Conservation (phyloP, 2,113 vertebrate genomes). For the Beaufortia kweichowensis region DNA sequence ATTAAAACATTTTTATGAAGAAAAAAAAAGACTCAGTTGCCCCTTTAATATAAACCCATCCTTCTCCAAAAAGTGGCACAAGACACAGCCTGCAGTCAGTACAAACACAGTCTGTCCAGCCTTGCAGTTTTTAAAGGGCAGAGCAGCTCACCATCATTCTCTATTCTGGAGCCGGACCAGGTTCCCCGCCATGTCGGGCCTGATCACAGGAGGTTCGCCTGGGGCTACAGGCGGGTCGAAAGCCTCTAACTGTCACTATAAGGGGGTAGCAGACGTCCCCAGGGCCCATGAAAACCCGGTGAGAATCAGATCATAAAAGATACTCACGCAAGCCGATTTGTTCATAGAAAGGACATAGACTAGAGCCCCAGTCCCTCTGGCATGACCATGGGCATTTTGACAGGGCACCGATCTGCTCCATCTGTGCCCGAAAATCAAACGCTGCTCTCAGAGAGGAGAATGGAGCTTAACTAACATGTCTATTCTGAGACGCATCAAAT, state of each 20-base stretch:
- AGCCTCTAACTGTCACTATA: slow-evolving; percentile 20
- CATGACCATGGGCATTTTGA: slow-evolving; percentile 34
- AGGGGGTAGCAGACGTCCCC: slow-evolving; percentile 16
- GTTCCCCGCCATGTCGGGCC: slow-evolving; percentile 1
- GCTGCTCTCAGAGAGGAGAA: slow-evolving; percentile 13
- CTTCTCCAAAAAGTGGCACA: slow-evolving; percentile 24
- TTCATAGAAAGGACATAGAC: slow-evolving; percentile 33
- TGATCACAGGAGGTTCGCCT: slow-evolving; percentile 24
- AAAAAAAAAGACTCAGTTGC: too few species aligned
- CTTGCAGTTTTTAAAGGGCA: slow-evolving; percentile 25
- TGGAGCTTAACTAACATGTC: slow-evolving; percentile 25
- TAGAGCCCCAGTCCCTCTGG: slow-evolving; percentile 17
- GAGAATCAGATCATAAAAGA: slow-evolving; percentile 41
- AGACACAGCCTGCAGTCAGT: slow-evolving; percentile 39
- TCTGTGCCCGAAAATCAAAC: slow-evolving; percentile 36
- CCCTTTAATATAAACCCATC: not conserved
- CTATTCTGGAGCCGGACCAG: slow-evolving; percentile 2
- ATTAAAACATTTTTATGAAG: too few species aligned
- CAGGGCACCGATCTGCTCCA: slow-evolving; percentile 36
- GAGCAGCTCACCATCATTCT: slow-evolving; percentile 23
- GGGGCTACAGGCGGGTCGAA: not conserved
- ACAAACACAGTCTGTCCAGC: slow-evolving; percentile 33
- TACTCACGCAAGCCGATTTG: slow-evolving; percentile 34
- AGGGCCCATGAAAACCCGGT: slow-evolving; percentile 9
- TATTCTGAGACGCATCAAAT: slow-evolving; percentile 22